Evolutionary conservation across 2,113 vertebrate genomes (phyloP).

Genomic region (Quiscalus mexicanus): DNA sequence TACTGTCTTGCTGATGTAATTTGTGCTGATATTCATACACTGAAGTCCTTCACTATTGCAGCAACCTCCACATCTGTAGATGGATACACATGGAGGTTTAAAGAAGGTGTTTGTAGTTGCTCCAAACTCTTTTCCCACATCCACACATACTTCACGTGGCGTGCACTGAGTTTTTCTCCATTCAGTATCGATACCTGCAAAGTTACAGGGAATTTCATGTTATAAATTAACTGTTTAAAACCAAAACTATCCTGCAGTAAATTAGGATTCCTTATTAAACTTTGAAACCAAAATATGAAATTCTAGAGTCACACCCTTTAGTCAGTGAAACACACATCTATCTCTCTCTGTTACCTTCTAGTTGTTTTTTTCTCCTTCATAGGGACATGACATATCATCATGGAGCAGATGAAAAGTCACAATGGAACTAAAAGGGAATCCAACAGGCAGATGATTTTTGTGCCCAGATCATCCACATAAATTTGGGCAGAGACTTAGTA

Average conservation of each 20-base stretch:
- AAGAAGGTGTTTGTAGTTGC: conserved; percentile 98
- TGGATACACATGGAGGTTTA: conserved; percentile 98
- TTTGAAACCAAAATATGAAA: background rate
- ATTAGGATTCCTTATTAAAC: background rate
- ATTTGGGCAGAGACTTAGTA: background rate
- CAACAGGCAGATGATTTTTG: background rate
- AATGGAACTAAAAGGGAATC: background rate
- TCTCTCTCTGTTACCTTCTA: background rate
- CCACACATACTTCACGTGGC: conserved; percentile 97
- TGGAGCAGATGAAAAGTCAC: background rate
- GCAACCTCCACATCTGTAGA: conserved; percentile 99
- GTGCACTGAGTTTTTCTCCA: conserved; percentile 98
- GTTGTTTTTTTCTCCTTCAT: background rate
- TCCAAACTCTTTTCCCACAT: conserved; percentile 98
- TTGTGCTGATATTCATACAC: conserved; percentile 93
- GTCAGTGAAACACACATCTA: background rate
- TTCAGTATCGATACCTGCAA: conserved; percentile 96
- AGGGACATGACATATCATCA: background rate
- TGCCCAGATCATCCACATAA: background rate
- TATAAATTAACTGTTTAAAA: conserved; percentile 62
- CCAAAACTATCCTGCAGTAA: background rate
- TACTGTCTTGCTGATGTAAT: conserved; percentile 96
- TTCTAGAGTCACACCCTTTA: background rate
- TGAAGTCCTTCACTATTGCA: conserved; percentile 97
- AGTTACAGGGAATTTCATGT: conserved; percentile 76